Evolutionary conservation across 2,797 vertebrate genomes (phyloP).

Genomic region (Gobio occitaniae): DNA sequence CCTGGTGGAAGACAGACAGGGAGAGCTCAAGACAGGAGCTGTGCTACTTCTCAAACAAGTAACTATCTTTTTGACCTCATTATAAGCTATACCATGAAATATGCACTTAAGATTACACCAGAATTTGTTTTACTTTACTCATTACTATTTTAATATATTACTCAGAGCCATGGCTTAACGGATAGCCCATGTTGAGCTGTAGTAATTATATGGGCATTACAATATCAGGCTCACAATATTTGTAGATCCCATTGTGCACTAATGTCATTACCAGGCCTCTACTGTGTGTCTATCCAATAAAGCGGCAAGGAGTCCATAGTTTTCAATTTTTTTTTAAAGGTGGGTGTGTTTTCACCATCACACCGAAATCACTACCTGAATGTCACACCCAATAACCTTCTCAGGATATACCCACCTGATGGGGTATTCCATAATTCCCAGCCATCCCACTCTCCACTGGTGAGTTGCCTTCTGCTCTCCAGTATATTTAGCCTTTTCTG

Average conservation of each 20-base stretch:
- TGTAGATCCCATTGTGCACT: neutral
- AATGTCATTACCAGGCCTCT: neutral
- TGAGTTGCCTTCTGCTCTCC: slow-evolving; percentile 58
- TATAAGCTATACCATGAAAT: neutral
- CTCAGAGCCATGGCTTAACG: neutral
- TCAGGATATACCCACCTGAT: slow-evolving; percentile 84
- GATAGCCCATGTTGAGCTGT: neutral
- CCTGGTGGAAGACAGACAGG: slow-evolving; percentile 86
- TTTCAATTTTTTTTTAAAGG: slow-evolving; percentile 71
- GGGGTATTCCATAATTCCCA: slow-evolving; percentile 64
- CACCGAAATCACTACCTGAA: slow-evolving; percentile 98
- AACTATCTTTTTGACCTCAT: slow-evolving; percentile 38
- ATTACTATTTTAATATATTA: neutral
- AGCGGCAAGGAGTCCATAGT: neutral
- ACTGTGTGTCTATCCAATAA: too few relatives aligned
- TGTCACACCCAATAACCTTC: slow-evolving; percentile 92
- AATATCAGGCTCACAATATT: neutral
- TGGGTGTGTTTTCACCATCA: slow-evolving; percentile 95
- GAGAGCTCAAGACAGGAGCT: slow-evolving; percentile 86
- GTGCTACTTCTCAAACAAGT: slow-evolving; percentile 95
- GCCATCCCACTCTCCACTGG: slow-evolving; percentile 62
- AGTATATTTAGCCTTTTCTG: neutral
- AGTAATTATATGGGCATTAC: neutral
- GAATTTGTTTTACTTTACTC: neutral
- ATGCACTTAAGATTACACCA: neutral